Conservation (phyloP, 2,113 vertebrate species). For the Phalacrocorax carbo region DNA sequence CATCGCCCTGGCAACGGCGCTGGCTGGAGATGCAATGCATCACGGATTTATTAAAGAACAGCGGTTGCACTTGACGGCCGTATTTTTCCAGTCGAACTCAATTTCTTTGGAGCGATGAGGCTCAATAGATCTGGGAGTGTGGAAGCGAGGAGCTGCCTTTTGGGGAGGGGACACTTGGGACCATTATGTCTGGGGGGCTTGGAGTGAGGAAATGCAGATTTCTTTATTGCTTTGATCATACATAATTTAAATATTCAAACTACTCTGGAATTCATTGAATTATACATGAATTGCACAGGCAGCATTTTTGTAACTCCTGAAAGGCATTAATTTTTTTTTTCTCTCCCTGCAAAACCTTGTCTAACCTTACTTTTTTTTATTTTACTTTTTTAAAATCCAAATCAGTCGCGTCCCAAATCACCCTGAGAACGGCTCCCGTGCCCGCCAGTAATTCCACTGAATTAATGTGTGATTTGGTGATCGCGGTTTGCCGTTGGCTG, state of each 20-base stretch:
- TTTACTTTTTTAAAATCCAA: background rate
- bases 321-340: background rate
- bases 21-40: conserved; percentile 61
- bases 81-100: conserved; percentile 62
- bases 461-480: background rate
- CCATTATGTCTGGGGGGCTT: conserved; percentile 52
- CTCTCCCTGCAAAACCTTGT: background rate
- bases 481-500: background rate
- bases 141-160: background rate
- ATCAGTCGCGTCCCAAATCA: background rate
- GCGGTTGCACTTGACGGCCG: background rate
- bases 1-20: conserved; percentile 71
- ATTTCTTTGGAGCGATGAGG: conserved; percentile 5
- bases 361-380: background rate
- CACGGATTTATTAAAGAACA: background rate
- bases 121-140: background rate
- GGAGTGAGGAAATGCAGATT: conserved; percentile 70
- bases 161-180: background rate
- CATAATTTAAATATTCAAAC: conserved; percentile 79
- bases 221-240: conserved; percentile 69
- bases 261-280: conserved; percentile 51
- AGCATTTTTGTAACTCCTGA: conserved; percentile 27
- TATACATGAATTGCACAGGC: conserved; percentile 62
- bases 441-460: accelerated
- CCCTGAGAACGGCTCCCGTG: accelerated